A percentile compares a stretch with the other conserved stretches of the same genome.
These are phyloP conservation scores for Emydura subglobosa DNA, from an alignment of 2,113 vertebrate species.

Conservation along the genomic window DNA sequence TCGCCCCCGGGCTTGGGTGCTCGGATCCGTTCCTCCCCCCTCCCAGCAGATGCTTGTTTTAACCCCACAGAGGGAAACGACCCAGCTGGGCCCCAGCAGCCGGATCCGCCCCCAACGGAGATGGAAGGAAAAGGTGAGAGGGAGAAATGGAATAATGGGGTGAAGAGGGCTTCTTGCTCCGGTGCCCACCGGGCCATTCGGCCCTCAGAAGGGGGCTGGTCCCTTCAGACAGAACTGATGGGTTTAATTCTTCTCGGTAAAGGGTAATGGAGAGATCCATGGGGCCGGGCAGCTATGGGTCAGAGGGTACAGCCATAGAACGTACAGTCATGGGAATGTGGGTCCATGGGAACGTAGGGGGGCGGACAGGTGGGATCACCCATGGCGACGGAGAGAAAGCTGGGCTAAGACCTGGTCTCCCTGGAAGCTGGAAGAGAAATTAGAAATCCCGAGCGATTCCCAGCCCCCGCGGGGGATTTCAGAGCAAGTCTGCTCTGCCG, in stretches of 20 bases:
- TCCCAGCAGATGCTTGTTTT: not conserved
- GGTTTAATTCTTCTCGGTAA: not conserved
- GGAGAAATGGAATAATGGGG: too few relatives aligned
- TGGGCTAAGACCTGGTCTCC: too few relatives aligned
- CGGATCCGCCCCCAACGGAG: not conserved
- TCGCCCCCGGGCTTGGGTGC: not conserved
- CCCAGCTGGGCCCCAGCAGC: not conserved
- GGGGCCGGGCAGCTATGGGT: accelerated
- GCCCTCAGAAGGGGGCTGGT: not conserved
- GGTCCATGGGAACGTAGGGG: not conserved
- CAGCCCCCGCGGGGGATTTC: too few relatives aligned
- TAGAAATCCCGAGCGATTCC: too few relatives aligned
- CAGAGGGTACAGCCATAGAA: too few relatives aligned
- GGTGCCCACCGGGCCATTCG: not conserved
- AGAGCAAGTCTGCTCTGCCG: too few relatives aligned
- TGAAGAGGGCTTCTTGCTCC: not conserved
- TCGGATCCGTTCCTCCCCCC: not conserved
- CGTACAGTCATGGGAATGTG: not conserved
- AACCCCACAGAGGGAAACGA: not conserved
- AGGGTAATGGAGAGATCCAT: not conserved
- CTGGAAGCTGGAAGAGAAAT: too few relatives aligned
- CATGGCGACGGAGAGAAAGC: too few relatives aligned
- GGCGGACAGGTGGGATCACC: too few relatives aligned
- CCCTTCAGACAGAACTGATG: not conserved
- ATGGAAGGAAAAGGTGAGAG: not conserved